Percentiles rank a stretch among this genome's conserved stretches.
phyloP scores from a whole-genome alignment of 2,888 invertebrate species.

The Oligia fasciuncula region DNA sequence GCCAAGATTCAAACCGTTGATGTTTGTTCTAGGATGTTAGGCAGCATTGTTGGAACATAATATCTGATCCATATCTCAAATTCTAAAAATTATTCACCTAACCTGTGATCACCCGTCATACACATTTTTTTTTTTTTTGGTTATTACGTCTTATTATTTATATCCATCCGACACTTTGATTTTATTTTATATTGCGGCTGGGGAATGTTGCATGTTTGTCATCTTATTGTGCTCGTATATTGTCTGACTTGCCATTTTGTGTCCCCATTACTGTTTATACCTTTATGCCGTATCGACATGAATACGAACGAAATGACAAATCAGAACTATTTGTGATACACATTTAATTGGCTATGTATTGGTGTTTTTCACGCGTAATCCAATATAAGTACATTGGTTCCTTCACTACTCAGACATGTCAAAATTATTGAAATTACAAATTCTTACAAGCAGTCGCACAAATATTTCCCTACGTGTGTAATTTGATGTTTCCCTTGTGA shows the following conservation, averaged over 20 bases:
- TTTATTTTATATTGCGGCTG: constrained; percentile 87
- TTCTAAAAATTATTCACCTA: constrained; percentile 76
- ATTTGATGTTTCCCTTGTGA: constrained; percentile 46
- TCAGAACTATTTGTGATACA: constrained; percentile 66
- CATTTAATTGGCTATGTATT: constrained; percentile 75
- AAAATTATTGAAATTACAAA: constrained; percentile 59
- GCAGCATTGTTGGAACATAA: constrained; percentile 67
- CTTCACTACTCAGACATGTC: constrained; percentile 50
- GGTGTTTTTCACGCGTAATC: constrained; percentile 63
- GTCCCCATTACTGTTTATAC: constrained; percentile 31
- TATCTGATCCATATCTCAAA: constrained; percentile 61
- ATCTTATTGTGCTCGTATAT: constrained; percentile 73
- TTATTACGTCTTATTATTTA: constrained; percentile 77
- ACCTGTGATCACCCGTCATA: constrained; percentile 85
- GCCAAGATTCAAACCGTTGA: constrained; percentile 53
- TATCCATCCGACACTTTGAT: constrained; percentile 87
- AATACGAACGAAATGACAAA: constrained; percentile 67
- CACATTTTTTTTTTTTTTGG: constrained; percentile 77
- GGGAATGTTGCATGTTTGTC: constrained; percentile 88
- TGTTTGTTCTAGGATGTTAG: constrained; percentile 67
- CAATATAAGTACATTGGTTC: constrained; percentile 74
- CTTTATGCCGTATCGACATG: constrained; percentile 23
- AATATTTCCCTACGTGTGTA: constrained; percentile 53
- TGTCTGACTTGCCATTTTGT: constrained; percentile 76
- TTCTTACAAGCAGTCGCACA: constrained; percentile 52